Conservation (phyloP, 1,140 invertebrate genomes). For the Lordiphosa clarofinis region DNA sequence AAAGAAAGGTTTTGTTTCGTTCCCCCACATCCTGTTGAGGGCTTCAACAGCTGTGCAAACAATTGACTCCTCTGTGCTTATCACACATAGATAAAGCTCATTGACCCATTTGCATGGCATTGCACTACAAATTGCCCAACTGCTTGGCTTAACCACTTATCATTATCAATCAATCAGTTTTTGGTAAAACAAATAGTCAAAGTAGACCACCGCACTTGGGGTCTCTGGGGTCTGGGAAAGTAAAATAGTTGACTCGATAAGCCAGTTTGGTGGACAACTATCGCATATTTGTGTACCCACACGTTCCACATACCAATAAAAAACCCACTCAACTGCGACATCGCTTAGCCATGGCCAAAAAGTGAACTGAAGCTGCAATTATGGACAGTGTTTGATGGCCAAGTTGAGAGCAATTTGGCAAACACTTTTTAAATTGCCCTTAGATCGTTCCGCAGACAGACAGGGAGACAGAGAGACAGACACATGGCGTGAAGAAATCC, state of each 20-base stretch:
- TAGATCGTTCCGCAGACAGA: conserved; percentile 5
- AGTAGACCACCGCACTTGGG: background rate
- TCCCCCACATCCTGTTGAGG: background rate
- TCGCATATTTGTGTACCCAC: conserved; percentile 22
- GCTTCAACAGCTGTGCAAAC: conserved; percentile 57
- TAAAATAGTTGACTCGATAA: conserved; percentile 52
- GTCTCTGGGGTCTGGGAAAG: conserved; percentile 28
- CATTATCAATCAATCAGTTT: conserved; percentile 68
- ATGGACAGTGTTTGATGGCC: conserved; percentile 47
- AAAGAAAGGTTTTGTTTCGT: conserved; percentile 33
- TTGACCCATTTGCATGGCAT: conserved; percentile 59
- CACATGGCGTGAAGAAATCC: conserved; percentile 50
- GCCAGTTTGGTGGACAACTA: conserved; percentile 35
- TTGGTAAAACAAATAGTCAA: conserved; percentile 38
- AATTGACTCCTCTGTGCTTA: too few relatives aligned
- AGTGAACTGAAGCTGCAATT: conserved; percentile 22
- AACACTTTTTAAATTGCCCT: conserved; percentile 27
- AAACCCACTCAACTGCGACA: conserved; percentile 4
- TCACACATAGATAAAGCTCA: conserved; percentile 53
- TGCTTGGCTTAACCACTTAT: conserved; percentile 44
- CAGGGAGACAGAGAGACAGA: conserved; percentile 6
- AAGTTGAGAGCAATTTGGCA: conserved; percentile 61
- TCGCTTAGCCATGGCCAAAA: conserved; percentile 6
- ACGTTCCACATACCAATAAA: conserved; percentile 2
- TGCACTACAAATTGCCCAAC: conserved; percentile 29